Conservation (phyloP, 2,888 invertebrate species). For the Aphrophora alni region DNA sequence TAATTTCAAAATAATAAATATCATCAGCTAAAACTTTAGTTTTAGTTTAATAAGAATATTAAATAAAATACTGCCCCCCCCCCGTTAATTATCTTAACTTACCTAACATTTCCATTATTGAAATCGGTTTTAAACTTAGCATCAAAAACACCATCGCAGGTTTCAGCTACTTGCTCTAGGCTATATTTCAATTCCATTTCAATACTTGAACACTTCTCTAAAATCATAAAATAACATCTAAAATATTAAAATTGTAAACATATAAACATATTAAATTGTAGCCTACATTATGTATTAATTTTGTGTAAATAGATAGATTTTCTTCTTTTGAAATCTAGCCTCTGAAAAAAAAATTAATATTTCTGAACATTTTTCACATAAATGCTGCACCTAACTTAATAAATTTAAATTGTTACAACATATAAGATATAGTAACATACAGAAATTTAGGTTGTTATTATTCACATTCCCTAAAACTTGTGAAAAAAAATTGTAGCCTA, state of each 20-base stretch:
- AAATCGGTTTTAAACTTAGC: background rate
- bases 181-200: background rate
- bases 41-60: too few species aligned
- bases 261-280: background rate
- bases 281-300: too few species aligned
- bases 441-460: too few species aligned
- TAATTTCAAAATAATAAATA: background rate
- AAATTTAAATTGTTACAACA: too few species aligned
- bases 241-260: background rate
- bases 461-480: too few species aligned
- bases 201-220: background rate
- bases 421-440: too few species aligned
- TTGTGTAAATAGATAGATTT: too few species aligned
- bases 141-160: background rate
- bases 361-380: too few species aligned
- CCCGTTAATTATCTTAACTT: background rate
- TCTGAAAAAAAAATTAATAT: background rate
- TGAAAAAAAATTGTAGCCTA: too few species aligned
- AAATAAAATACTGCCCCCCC: too few species aligned
- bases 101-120: background rate
- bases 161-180: background rate
- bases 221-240: background rate
- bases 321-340: background rate
- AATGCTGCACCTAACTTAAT: too few species aligned
- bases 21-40: too few species aligned